phyloP scores from a whole-genome alignment of 2,113 vertebrate genomes.

The Atlantisia rogersi region DNA sequence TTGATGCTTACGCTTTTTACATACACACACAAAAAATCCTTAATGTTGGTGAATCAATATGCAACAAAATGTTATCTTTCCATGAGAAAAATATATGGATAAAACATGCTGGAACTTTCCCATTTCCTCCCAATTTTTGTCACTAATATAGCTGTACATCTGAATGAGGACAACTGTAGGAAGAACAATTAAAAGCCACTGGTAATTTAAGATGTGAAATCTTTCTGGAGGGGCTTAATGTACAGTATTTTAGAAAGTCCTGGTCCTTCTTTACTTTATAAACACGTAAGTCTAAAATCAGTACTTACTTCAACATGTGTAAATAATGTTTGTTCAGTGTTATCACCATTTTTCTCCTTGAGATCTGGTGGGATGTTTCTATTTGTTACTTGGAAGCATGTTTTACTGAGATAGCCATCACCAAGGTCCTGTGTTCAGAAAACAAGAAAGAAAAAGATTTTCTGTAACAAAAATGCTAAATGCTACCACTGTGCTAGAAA shows the following conservation, averaged over 20 bases:
- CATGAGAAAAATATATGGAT: neutral
- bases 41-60: neutral
- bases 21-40: neutral
- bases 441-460: constrained; percentile 20
- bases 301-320: constrained; percentile 72
- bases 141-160: neutral
- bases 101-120: neutral
- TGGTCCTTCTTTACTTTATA: neutral
- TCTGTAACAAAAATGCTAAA: constrained; percentile 14
- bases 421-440: constrained; percentile 67
- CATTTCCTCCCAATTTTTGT: neutral
- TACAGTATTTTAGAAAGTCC: neutral
- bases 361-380: neutral
- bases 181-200: neutral
- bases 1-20: neutral
- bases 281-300: neutral
- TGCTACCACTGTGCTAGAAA: constrained; percentile 6
- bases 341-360: neutral
- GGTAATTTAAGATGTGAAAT: neutral
- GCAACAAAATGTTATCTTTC: neutral
- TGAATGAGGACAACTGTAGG: neutral
- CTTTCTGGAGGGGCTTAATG: neutral
- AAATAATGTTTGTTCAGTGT: neutral
- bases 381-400: constrained; percentile 60
- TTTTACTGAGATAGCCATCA: constrained; percentile 81